A percentile compares a stretch with the other conserved stretches of the same genome.
Evolutionary conservation across 1,140 invertebrate genomes (phyloP).

Genomic region (Adoxophyes honmai): DNA sequence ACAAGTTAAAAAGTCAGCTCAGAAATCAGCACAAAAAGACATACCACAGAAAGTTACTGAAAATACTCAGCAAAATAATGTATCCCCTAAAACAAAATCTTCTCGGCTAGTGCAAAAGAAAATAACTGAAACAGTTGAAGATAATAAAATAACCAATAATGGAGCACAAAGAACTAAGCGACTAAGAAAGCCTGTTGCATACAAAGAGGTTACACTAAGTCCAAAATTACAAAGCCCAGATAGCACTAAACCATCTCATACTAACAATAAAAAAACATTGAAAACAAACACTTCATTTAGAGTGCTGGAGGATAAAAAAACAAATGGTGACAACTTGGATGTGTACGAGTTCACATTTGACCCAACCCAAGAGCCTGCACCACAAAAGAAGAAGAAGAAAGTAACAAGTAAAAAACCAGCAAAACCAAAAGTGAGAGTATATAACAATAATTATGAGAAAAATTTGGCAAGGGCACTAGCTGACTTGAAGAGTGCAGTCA

Average conservation of each 20-base stretch:
- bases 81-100: not conserved
- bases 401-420: constrained; percentile 32
- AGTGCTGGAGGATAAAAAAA: constrained; percentile 44
- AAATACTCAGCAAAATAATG: not conserved
- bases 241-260: not conserved
- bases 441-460: constrained; percentile 56
- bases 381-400: constrained; percentile 55
- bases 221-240: not conserved
- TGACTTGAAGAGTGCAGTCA: constrained; percentile 47
- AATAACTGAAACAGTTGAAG: not conserved
- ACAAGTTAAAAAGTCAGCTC: too few relatives aligned
- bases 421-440: constrained; percentile 42
- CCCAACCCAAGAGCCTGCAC: constrained; percentile 60
- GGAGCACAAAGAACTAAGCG: constrained; percentile 18
- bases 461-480: constrained; percentile 55
- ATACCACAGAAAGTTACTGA: constrained; percentile 15
- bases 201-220: constrained; percentile 9
- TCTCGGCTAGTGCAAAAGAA: constrained; percentile 1
- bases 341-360: constrained; percentile 69
- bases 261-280: constrained; percentile 18
- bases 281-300: constrained; percentile 40
- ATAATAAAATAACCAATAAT: constrained; percentile 3
- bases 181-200: constrained; percentile 13
- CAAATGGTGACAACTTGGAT: constrained; percentile 42
- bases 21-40: not conserved